Conservation (phyloP, 2,888 invertebrate genomes). For the Brassicogethes aeneus region DNA sequence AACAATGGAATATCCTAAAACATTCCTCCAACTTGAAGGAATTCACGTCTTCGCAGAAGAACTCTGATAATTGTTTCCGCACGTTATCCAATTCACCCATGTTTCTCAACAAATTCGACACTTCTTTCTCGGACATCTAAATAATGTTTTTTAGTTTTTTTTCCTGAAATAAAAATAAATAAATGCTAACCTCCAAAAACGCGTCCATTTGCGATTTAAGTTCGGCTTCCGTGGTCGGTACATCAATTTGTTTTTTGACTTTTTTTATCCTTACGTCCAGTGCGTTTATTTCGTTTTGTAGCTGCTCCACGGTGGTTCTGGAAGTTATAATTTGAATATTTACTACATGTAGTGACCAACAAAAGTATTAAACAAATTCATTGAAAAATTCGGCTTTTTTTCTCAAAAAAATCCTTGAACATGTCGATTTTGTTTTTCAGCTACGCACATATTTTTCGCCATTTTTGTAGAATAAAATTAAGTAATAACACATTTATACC, state of each 20-base stretch:
- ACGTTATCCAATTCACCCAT: conserved; percentile 77
- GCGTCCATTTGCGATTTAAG: conserved; percentile 82
- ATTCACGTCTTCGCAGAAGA: conserved; percentile 88
- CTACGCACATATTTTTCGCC: no score
- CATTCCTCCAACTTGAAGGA: conserved; percentile 92
- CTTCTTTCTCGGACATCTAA: conserved; percentile 71
- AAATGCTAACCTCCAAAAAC: conserved; percentile 61
- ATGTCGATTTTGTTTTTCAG: no score
- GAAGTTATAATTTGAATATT: no score
- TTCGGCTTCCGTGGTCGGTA: conserved; percentile 66
- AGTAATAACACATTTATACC: no score
- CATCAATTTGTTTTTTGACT: conserved; percentile 70
- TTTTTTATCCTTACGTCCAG: conserved; percentile 69
- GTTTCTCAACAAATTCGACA: conserved; percentile 65
- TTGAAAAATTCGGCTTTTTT: no score
- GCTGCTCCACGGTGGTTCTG: conserved; percentile 82
- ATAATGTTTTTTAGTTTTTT: conserved; percentile 8
- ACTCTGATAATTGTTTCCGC: conserved; percentile 73
- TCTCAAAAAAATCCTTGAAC: no score
- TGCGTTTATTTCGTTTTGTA: conserved; percentile 78
- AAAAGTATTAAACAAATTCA: no score
- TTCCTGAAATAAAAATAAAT: background rate
- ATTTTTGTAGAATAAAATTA: no score
- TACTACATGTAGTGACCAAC: no score
- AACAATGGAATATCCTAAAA: conserved; percentile 79